A percentile compares a stretch with the other conserved stretches of the same genome.
phyloP scores from a whole-genome alignment of 2,888 invertebrate genomes.

The Tridacna crocea region DNA sequence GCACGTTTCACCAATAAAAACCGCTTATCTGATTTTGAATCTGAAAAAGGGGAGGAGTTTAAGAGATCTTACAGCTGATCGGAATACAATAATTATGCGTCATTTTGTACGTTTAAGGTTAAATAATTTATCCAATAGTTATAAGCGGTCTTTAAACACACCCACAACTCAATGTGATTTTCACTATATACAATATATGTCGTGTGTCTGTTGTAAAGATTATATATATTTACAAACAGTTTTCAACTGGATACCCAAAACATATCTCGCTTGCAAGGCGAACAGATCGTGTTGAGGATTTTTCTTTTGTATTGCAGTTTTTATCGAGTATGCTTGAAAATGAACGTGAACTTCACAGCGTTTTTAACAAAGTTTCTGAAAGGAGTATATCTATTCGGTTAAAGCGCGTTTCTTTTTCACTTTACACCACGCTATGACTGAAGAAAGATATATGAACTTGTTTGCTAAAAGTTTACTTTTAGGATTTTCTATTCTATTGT shows the following conservation, averaged over 20 bases:
- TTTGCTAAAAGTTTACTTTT: constrained; percentile 22
- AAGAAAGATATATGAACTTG: constrained; percentile 6
- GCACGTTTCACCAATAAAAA: background rate
- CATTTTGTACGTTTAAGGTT: constrained; percentile 7
- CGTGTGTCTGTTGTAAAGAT: background rate
- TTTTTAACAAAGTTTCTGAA: background rate
- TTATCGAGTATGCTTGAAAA: constrained; percentile 9
- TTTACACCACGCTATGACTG: constrained; percentile 14
- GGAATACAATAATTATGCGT: background rate
- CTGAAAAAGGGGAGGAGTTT: constrained; percentile 12
- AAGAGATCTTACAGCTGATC: background rate
- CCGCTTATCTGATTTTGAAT: background rate
- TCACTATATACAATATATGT: constrained; percentile 6
- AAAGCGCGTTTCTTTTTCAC: background rate
- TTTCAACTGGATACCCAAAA: constrained; percentile 4
- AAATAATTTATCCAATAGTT: constrained; percentile 23
- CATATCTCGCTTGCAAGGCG: constrained; percentile 2
- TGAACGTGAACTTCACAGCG: background rate
- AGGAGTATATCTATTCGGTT: constrained; percentile 2
- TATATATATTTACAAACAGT: constrained; percentile 24
- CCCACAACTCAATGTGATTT: constrained; percentile 14
- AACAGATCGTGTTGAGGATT: background rate
- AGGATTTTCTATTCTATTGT: constrained; percentile 4
- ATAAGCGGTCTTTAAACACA: constrained; percentile 11
- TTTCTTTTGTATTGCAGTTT: background rate